Evolutionary conservation across 2,113 vertebrate genomes (phyloP).

Genomic region (Arothron firmamentum): DNA sequence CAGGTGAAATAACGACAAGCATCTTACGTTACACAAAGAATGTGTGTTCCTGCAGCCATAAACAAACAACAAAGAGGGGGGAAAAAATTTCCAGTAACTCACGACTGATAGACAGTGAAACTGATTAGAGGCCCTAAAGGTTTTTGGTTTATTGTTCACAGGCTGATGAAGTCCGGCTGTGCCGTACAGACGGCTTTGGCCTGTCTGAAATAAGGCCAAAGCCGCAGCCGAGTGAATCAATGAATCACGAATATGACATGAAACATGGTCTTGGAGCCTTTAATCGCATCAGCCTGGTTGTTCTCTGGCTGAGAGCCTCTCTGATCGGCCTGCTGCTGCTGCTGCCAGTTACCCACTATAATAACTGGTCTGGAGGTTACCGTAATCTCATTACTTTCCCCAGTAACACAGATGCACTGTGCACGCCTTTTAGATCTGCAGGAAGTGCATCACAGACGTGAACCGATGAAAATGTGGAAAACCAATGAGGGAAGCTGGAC

Average conservation of each 20-base stretch:
- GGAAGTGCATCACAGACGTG: neutral
- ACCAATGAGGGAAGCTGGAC: no score
- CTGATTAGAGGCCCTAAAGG: neutral
- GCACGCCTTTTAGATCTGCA: constrained; percentile 16
- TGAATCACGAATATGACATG: neutral
- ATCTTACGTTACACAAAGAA: neutral
- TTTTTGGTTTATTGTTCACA: neutral
- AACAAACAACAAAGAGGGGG: neutral
- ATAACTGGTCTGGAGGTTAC: constrained; percentile 17
- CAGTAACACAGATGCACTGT: constrained; percentile 11
- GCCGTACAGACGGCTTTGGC: neutral
- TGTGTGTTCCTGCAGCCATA: neutral
- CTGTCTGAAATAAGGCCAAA: neutral
- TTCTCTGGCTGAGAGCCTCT: constrained; percentile 10
- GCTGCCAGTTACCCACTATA: constrained; percentile 9
- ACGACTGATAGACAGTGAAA: neutral
- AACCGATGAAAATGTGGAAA: neutral
- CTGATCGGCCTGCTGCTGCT: constrained; percentile 9
- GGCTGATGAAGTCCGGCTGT: no score
- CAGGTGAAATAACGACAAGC: no score
- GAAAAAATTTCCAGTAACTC: neutral
- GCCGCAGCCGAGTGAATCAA: neutral
- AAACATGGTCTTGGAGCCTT: neutral
- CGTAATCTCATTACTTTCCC: constrained; percentile 32
- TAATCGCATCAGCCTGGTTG: constrained; percentile 39